Conservation (phyloP, 1,140 invertebrate genomes). For the Platyscapa corneri region DNA sequence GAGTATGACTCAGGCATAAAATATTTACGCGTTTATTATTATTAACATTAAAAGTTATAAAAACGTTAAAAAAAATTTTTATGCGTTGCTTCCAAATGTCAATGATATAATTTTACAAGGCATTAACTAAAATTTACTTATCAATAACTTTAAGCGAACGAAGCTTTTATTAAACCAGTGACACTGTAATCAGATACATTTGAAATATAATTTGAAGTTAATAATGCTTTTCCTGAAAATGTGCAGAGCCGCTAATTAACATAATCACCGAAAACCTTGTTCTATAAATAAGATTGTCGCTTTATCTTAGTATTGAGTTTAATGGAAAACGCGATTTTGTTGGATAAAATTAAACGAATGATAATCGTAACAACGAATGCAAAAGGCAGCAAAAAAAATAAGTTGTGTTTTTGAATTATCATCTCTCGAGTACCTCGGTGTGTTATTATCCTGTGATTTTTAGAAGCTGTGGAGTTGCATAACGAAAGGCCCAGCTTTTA, state of each 20-base stretch:
- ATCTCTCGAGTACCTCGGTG: no score
- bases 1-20: conserved; percentile 6
- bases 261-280: neutral
- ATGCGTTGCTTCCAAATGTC: neutral
- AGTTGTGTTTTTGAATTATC: no score
- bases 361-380: no score
- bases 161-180: neutral
- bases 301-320: neutral
- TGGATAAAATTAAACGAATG: no score
- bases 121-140: neutral
- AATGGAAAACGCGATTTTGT: no score
- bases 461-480: no score
- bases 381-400: no score
- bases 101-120: neutral
- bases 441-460: no score
- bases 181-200: neutral
- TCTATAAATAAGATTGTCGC: neutral
- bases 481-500: no score
- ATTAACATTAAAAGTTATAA: neutral
- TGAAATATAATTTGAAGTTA: neutral
- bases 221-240: neutral
- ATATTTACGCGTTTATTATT: conserved; percentile 10
- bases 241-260: neutral
- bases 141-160: neutral
- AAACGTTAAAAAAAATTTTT: neutral